Evolutionary conservation across 1,140 invertebrate genomes (phyloP).

Genomic region (Chymomyza costata): DNA sequence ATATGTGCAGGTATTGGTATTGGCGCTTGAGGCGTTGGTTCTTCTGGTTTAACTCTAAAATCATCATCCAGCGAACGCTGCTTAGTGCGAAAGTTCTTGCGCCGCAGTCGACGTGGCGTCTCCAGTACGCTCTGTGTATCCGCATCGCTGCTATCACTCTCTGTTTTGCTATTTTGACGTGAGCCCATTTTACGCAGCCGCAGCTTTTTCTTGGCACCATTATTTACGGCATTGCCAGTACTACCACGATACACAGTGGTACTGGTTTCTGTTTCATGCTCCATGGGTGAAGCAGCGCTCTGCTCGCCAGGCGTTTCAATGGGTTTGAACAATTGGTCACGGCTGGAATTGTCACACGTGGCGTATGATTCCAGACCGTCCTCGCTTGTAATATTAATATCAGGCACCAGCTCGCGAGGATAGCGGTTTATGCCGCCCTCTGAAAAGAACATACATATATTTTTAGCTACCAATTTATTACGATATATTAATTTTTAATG

Average conservation of each 20-base stretch:
- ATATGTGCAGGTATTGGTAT: neutral
- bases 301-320: constrained; percentile 43
- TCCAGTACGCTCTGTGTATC: constrained; percentile 75
- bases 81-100: constrained; percentile 68
- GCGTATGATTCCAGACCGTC: constrained; percentile 58
- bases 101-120: constrained; percentile 62
- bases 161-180: constrained; percentile 74
- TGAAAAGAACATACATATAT: constrained; percentile 12
- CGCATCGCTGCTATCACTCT: constrained; percentile 75
- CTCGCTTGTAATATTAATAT: constrained; percentile 65
- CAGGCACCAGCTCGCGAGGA: constrained; percentile 59
- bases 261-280: constrained; percentile 58
- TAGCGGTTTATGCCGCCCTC: constrained; percentile 58
- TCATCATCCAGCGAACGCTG: constrained; percentile 68
- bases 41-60: constrained; percentile 34
- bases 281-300: constrained; percentile 49
- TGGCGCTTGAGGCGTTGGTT: constrained; percentile 31
- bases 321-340: constrained; percentile 35
- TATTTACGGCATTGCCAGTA: constrained; percentile 13
- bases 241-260: constrained; percentile 46
- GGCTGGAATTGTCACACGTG: constrained; percentile 39
- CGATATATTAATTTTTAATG: too few species aligned
- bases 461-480: too few species aligned
- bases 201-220: constrained; percentile 58
- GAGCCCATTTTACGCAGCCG: constrained; percentile 73